These are phyloP conservation scores for Pandemis heparana DNA, from an alignment of 2,888 invertebrate genomes.

Conservation along the genomic window DNA sequence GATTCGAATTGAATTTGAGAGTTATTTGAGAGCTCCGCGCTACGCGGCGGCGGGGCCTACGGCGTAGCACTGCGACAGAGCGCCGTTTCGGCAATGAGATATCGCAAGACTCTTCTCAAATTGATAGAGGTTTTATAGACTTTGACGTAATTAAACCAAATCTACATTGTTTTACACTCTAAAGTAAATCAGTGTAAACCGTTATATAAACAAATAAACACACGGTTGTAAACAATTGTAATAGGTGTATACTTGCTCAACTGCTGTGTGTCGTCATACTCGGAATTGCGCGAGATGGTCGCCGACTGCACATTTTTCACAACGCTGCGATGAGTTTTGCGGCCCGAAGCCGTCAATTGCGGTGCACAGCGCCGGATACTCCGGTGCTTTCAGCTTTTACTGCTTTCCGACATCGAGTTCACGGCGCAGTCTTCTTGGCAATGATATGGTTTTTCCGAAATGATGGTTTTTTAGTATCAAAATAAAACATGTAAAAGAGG, in stretches of 20 bases:
- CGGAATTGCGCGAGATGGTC: slow-evolving; percentile 12
- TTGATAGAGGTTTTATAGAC: neutral
- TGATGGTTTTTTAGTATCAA: too few species aligned
- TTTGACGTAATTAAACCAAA: neutral
- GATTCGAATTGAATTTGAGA: neutral
- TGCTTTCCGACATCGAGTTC: slow-evolving; percentile 1
- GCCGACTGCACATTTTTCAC: neutral
- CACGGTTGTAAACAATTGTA: slow-evolving; percentile 5
- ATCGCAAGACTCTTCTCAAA: neutral
- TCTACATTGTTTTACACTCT: neutral
- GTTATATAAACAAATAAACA: slow-evolving; percentile 31
- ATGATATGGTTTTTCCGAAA: too few species aligned
- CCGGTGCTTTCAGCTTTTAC: slow-evolving; percentile 7
- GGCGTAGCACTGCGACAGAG: neutral
- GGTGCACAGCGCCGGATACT: neutral
- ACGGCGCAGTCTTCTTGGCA: neutral
- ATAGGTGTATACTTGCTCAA: neutral
- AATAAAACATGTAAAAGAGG: too few species aligned
- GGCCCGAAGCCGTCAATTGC: neutral
- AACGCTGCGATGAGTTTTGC: neutral
- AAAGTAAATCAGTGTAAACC: slow-evolving; percentile 19
- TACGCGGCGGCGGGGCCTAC: slow-evolving; percentile 1
- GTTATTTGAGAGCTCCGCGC: neutral
- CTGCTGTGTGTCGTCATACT: neutral
- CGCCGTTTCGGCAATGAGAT: neutral